Percentiles rank a stretch among this genome's conserved stretches.
These are phyloP conservation scores for Helarctos malayanus DNA, from an alignment of 2,797 vertebrate genomes.

Conservation along the genomic window DNA sequence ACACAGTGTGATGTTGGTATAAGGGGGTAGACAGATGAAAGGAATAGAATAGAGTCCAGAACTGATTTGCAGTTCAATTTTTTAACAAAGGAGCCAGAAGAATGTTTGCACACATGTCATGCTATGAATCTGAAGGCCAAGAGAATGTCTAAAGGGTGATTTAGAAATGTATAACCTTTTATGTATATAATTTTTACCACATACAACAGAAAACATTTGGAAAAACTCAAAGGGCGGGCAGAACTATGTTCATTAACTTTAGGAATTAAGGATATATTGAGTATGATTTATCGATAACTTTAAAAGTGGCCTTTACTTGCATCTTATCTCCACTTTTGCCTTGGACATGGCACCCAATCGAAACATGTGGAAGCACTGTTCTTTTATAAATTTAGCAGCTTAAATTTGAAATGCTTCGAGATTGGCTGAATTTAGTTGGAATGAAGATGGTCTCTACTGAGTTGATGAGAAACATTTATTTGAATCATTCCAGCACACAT, in stretches of 20 bases:
- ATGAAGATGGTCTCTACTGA: slow-evolving; percentile 36
- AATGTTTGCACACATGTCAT: neutral
- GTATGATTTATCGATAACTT: neutral
- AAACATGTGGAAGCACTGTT: neutral
- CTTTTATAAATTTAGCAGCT: slow-evolving; percentile 47
- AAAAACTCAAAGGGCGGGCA: neutral
- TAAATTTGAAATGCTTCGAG: slow-evolving; percentile 26
- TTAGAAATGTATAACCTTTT: neutral
- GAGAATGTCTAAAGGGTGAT: neutral
- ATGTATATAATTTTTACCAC: neutral
- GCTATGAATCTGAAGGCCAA: neutral
- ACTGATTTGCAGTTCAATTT: neutral
- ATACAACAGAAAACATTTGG: neutral
- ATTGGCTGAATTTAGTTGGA: slow-evolving; percentile 55
- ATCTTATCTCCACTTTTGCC: neutral
- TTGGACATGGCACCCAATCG: neutral
- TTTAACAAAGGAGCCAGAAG: neutral
- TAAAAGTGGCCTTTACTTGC: neutral
- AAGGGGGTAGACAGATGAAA: neutral
- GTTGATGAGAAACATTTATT: slow-evolving; percentile 71
- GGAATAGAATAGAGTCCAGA: neutral
- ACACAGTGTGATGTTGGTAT: neutral
- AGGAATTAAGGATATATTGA: neutral
- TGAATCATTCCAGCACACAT: slow-evolving; percentile 68
- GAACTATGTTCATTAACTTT: neutral